Percentiles rank a stretch among this genome's conserved stretches.
Conservation (phyloP, 2,797 vertebrate species). For the Holocentrus rufus region DNA sequence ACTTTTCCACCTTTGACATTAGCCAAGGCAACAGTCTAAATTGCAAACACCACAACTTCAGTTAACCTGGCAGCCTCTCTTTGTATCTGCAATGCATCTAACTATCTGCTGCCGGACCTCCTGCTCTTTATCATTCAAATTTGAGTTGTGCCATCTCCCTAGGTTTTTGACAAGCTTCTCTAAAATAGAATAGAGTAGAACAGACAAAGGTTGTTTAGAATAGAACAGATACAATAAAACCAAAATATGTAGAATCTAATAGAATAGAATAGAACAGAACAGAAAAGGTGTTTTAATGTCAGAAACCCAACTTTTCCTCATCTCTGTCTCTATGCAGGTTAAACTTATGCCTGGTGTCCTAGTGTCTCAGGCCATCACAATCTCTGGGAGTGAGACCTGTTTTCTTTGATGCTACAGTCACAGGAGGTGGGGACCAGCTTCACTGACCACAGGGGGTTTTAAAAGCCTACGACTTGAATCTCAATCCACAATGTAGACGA, state of each 20-base stretch:
- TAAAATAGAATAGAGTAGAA: too few species aligned
- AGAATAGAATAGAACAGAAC: too few species aligned
- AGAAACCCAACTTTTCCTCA: background rate
- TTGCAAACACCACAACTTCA: conserved; percentile 16
- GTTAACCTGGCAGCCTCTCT: background rate
- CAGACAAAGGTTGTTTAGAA: too few species aligned
- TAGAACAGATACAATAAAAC: too few species aligned
- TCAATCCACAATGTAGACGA: too few species aligned
- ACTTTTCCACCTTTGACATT: background rate
- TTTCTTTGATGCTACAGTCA: background rate
- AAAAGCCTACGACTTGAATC: background rate
- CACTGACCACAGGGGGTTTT: background rate
- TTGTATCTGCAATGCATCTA: too few species aligned
- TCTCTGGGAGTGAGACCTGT: background rate
- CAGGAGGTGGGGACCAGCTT: background rate
- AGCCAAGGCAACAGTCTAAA: conserved; percentile 16
- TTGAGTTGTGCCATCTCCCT: too few species aligned
- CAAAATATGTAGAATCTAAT: too few species aligned
- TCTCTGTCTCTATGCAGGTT: background rate
- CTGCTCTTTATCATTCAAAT: too few species aligned
- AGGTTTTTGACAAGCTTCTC: too few species aligned
- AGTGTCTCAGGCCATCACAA: background rate
- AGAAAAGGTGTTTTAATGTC: too few species aligned
- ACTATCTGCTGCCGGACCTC: too few species aligned
- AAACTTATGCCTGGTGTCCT: background rate